These are phyloP conservation scores for Halcyon smyrnensis DNA, from an alignment of 2,797 vertebrate species.

Conservation along the genomic window DNA sequence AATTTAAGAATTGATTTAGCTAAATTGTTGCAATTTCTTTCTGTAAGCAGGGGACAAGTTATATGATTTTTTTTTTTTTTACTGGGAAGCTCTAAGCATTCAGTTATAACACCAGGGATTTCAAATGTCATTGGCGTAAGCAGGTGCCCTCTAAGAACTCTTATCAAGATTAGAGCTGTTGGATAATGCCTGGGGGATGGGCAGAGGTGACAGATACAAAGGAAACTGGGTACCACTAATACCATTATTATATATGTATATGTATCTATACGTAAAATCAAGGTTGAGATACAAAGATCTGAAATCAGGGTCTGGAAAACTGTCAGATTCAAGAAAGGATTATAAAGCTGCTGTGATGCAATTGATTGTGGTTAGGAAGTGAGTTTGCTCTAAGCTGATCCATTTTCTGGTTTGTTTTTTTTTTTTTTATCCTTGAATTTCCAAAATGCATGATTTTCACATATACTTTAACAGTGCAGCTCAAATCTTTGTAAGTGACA, in stretches of 20 bases:
- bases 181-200: background rate
- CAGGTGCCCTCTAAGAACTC: background rate
- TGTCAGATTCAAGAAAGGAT: background rate
- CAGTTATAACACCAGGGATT: background rate
- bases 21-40: conserved; percentile 24
- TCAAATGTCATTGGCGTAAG: background rate
- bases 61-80: background rate
- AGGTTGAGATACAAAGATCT: background rate
- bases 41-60: background rate
- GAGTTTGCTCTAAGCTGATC: background rate
- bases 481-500: background rate
- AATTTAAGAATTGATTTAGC: conserved; percentile 45
- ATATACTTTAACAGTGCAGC: background rate
- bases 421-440: background rate
- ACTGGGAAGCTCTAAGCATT: background rate
- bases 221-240: background rate
- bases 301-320: background rate
- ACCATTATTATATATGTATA: background rate
- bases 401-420: background rate
- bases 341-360: background rate
- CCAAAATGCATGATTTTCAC: background rate
- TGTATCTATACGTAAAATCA: background rate
- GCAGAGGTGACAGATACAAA: background rate
- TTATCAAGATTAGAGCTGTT: background rate
- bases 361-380: background rate